Evolutionary conservation across 1,140 invertebrate genomes (phyloP), one percentile per base, ranked within the genome.

Genomic region (Apis cerana): DNA sequence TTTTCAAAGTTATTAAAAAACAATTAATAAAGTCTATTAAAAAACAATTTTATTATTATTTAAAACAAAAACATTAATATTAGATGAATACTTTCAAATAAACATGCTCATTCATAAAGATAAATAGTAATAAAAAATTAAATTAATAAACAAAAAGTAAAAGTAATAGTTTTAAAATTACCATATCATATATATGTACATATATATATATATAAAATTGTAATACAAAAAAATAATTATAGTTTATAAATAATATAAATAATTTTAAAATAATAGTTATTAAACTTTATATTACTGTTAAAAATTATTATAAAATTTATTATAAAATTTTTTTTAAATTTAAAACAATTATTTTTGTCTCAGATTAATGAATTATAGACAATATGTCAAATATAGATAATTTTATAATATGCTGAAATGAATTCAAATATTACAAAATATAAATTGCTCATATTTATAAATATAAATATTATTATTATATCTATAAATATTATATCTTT

Each of bases 371-470:
- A 11, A 17, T 33, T 12, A 58, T 5, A 15, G 15, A 67, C 15
- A 15, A 4, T 17, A 43, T 15, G 52, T 13, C 5, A 17, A 17
- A 19, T 43, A 72, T 54, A 59, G n/a, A 52, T 81, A 54, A 75
- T 75, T 33, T 33, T 2, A 81, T 67, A 67, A 48, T 27, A 23
- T 61, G 17, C 61, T 81, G 62, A 75, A 81, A 81, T 67, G 58
- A 3, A 1, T 23, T 56, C 8, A 80, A 43, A 17, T 4, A 15
- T 69, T 56, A 48, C 2, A 43, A 48, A 7, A 48, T 27, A 23
- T 61, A 23, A 64, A 52, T 13, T 64, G 50, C 58, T 62, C 58
- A 72, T 3, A 80, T 50, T 72, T 62, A 80, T 62, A 79, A 17
- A 17, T 10, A 61, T 8, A 33, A 33, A 33, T 33, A 33, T 1